Base-by-base conservation (phyloP, 2,113 vertebrate genomes). In the Aphelocoma coerulescens region DNA sequence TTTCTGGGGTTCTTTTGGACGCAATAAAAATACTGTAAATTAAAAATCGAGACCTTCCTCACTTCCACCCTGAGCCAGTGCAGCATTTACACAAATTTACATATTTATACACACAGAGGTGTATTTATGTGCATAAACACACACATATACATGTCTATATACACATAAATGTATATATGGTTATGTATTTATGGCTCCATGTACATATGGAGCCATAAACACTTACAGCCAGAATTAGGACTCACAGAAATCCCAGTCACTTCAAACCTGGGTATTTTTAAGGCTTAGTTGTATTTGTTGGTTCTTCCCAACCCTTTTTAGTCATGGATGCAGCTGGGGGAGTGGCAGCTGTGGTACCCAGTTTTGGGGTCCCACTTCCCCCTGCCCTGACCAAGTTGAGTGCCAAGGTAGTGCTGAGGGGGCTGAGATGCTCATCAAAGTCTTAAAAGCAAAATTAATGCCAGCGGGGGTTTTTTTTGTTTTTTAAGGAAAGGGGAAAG, bases 11-110 rank as follows among this genome's bases (percentile, higher is more conserved):
- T 95, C 69, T 89, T 94, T 77, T 43, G 72, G 85, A 77, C 0
- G 8, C 94, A 97, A 96, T 95, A 96, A 95, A 97, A 91, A 63
- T 32, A 1, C 3, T 79, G 83, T 97, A 97, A 97, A 71, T 95
- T 88, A 85, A 89, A 92, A 35, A 18, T 4, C 2, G 4, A 58
- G 66, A 3, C 30, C 6, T 8, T 43, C 49, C 7, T 83, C 5
- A 0, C 43, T 85, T 74, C 80, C 32, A 87, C n/a, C 62, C 52
- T 17, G 49, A 77, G 33, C 19, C 28, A 6, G 7, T 3, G 46
- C 11, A 5, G 35, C 30, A 4, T 24, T 41, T 6, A 3, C 11
- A 22, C 3, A 4, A 5, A 35, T 21, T 37, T 11, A 6, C 21
- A 2, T 26, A 35, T 59, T 59, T 54, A 9, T 30, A 14, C 14